Conservation (phyloP, 2,888 invertebrate genomes). For the Eupithecia subumbrata region DNA sequence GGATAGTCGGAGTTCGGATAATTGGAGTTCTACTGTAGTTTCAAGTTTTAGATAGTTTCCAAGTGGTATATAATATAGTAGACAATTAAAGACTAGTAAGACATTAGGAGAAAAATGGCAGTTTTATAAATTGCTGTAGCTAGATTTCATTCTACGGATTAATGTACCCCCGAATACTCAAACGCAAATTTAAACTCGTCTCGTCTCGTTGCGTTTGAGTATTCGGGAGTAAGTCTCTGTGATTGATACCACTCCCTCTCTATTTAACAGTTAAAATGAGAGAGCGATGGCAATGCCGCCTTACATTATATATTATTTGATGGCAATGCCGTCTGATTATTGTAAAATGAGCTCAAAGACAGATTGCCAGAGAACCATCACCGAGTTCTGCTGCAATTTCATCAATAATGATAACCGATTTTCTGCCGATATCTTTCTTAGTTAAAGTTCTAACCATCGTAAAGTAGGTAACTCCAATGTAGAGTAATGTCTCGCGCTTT, state of each 20-base stretch:
- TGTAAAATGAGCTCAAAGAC: neutral
- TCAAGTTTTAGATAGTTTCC: neutral
- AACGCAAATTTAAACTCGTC: too few species aligned
- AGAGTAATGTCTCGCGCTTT: neutral
- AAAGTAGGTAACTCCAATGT: neutral
- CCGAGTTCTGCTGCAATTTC: neutral
- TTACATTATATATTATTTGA: too few species aligned
- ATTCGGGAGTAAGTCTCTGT: neutral
- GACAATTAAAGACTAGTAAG: constrained; percentile 37
- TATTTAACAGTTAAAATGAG: constrained; percentile 12
- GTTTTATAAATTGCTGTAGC: constrained; percentile 25
- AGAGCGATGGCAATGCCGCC: constrained; percentile 17
- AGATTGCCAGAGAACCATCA: neutral
- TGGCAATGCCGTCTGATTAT: constrained; percentile 8
- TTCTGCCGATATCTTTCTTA: neutral
- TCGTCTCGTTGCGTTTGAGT: too few species aligned
- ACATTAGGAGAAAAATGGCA: constrained; percentile 26
- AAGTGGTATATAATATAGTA: constrained; percentile 11
- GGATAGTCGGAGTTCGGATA: too few species aligned
- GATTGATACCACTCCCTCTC: neutral
- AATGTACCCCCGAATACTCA: neutral
- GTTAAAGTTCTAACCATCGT: neutral
- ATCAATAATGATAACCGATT: neutral
- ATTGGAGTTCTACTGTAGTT: too few species aligned
- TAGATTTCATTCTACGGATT: constrained; percentile 20